Evolutionary conservation across 2,888 invertebrate genomes (phyloP).

Genomic region (Teleogryllus oceanicus): DNA sequence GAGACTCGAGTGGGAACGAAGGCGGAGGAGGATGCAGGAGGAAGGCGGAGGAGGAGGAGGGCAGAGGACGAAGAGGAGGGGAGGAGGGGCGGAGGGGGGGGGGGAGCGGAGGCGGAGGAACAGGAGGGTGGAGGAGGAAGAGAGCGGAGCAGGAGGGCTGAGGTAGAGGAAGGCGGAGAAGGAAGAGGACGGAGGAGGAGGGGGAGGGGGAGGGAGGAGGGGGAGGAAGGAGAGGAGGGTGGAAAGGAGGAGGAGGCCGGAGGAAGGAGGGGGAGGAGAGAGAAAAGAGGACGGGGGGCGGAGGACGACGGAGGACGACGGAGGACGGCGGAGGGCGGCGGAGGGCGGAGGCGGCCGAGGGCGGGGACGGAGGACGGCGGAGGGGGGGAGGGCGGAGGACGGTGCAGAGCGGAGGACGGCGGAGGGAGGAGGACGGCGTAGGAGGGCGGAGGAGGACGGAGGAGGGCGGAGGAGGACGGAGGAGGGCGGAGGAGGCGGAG

Average conservation of each 20-base stretch:
- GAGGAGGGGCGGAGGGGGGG: neutral
- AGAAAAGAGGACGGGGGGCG: too few relatives aligned
- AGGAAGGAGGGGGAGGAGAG: conserved; percentile 3
- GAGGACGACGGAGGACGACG: too few relatives aligned
- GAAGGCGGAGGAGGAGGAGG: too few relatives aligned
- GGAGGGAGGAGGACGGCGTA: neutral
- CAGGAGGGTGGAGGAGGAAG: too few relatives aligned
- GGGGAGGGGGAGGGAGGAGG: too few relatives aligned
- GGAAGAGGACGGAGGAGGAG: conserved; percentile 28
- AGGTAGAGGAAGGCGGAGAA: conserved; percentile 23
- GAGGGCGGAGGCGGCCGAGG: neutral
- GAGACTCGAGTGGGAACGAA: too few relatives aligned
- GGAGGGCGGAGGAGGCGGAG: too few relatives aligned
- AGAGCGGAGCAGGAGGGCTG: fast-evolving
- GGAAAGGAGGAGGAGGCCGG: conserved; percentile 29
- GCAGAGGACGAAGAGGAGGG: neutral
- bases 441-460: conserved; percentile 32
- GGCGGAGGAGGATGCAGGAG: neutral
- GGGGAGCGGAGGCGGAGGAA: neutral
- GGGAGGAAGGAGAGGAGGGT: too few relatives aligned
- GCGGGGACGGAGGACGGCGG: neutral
- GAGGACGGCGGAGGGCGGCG: neutral
- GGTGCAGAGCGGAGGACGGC: too few relatives aligned
- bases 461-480: too few relatives aligned
- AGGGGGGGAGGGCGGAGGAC: neutral